A percentile compares a stretch with the other conserved stretches of the same genome.
phyloP scores from a whole-genome alignment of 2,797 vertebrate genomes.

The Phyllotis vaccarum region DNA sequence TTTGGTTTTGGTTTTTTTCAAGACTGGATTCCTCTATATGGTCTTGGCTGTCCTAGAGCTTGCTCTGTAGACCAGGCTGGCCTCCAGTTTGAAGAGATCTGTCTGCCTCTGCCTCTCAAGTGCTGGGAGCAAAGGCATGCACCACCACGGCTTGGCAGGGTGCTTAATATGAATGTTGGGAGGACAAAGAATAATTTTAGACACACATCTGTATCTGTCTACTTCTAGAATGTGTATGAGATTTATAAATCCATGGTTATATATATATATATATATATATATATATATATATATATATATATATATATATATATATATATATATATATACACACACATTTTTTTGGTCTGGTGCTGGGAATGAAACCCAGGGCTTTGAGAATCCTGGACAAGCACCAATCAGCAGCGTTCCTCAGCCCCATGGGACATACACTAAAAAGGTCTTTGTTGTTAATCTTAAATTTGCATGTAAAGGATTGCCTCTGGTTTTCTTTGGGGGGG shows the following conservation, averaged over 20 bases:
- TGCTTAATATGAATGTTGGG: background rate
- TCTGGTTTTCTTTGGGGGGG: too few relatives aligned
- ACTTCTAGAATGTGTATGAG: background rate
- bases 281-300: background rate
- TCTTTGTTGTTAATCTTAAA: conserved; percentile 1
- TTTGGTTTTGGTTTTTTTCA: background rate
- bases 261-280: background rate
- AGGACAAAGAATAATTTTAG: background rate
- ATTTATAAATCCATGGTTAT: background rate
- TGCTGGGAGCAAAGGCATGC: background rate
- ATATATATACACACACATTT: too few relatives aligned
- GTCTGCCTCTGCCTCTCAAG: background rate
- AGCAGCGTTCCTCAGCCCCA: too few relatives aligned
- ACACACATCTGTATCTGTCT: background rate
- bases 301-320: background rate
- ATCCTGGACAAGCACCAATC: background rate
- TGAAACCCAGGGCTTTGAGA: background rate
- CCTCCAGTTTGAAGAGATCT: background rate
- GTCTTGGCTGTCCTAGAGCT: background rate
- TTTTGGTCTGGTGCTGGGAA: background rate
- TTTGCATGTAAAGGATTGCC: background rate
- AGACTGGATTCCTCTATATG: background rate
- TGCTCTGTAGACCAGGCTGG: background rate
- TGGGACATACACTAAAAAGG: background rate
- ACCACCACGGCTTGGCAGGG: background rate